Conservation (phyloP, 2,113 vertebrate genomes). For the Pseudorasbora parva region DNA sequence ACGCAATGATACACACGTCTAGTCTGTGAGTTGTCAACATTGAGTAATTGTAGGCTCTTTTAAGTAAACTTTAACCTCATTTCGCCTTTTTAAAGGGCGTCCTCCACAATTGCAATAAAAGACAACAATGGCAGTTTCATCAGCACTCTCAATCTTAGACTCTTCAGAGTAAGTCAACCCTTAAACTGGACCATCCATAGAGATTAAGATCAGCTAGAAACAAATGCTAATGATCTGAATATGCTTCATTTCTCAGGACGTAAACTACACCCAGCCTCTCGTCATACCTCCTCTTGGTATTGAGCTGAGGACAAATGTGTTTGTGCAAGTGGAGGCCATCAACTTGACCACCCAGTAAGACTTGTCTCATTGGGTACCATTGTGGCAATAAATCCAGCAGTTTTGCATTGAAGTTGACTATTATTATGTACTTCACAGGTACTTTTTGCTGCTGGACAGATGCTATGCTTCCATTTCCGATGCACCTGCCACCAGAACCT, state of each 20-base stretch:
- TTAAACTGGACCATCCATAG: neutral
- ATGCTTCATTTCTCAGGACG: slow-evolving; percentile 61
- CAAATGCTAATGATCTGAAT: neutral
- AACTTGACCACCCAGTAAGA: slow-evolving; percentile 75
- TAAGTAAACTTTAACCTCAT: neutral
- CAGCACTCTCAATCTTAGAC: slow-evolving; percentile 70
- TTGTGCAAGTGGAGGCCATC: slow-evolving; percentile 70
- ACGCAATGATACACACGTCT: neutral
- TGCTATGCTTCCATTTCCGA: slow-evolving; percentile 73
- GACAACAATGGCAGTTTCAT: slow-evolving; percentile 78
- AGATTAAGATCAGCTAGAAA: neutral
- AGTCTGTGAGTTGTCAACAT: neutral
- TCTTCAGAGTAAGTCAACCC: slow-evolving; percentile 67
- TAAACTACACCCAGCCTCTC: slow-evolving; percentile 59
- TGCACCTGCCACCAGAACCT: slow-evolving; percentile 62
- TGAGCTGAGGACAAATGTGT: slow-evolving; percentile 68
- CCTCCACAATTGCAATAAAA: slow-evolving; percentile 71
- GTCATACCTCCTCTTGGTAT: slow-evolving; percentile 66
- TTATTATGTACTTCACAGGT: slow-evolving; percentile 59
- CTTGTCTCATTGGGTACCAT: neutral
- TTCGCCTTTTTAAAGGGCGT: slow-evolving; percentile 58
- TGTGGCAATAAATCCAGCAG: neutral
- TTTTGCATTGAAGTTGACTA: neutral
- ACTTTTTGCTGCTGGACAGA: slow-evolving; percentile 72
- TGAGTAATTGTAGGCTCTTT: neutral